Evolutionary conservation across 2,888 invertebrate species (phyloP).

Genomic region (Osedax fenrisi): DNA sequence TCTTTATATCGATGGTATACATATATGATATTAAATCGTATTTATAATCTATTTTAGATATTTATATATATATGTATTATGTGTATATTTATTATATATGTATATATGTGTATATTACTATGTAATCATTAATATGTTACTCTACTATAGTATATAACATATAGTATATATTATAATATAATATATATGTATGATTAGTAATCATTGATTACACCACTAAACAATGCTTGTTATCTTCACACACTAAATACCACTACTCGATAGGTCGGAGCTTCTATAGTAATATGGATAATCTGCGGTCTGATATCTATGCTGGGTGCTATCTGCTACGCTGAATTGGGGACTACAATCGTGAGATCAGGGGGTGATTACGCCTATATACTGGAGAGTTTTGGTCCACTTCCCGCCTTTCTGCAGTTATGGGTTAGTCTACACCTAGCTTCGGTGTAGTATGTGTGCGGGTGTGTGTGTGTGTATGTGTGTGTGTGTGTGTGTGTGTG

Average conservation of each 20-base stretch:
- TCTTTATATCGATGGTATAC: too few species aligned
- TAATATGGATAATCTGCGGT: constrained; percentile 47
- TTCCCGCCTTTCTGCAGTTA: constrained; percentile 69
- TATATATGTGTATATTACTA: background rate
- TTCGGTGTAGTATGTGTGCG: background rate
- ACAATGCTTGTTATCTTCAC: too few species aligned
- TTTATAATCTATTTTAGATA: too few species aligned
- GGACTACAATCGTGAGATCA: constrained; percentile 47
- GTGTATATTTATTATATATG: background rate
- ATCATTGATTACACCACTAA: too few species aligned
- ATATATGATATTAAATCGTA: too few species aligned
- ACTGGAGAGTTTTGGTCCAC: constrained; percentile 70
- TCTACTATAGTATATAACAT: background rate
- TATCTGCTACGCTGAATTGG: constrained; percentile 49
- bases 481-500: constrained; percentile 8
- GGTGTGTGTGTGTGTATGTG: constrained; percentile 8
- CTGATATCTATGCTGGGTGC: constrained; percentile 47
- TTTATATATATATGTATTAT: background rate
- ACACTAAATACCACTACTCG: too few species aligned
- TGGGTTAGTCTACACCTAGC: constrained; percentile 60
- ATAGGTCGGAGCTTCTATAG: constrained; percentile 54
- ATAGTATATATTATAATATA: background rate
- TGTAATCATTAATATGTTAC: background rate
- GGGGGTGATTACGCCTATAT: constrained; percentile 85
- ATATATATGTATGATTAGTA: too few species aligned